Evolutionary conservation across 2,797 vertebrate genomes (phyloP).

Genomic region (Pempheris klunzingeri): DNA sequence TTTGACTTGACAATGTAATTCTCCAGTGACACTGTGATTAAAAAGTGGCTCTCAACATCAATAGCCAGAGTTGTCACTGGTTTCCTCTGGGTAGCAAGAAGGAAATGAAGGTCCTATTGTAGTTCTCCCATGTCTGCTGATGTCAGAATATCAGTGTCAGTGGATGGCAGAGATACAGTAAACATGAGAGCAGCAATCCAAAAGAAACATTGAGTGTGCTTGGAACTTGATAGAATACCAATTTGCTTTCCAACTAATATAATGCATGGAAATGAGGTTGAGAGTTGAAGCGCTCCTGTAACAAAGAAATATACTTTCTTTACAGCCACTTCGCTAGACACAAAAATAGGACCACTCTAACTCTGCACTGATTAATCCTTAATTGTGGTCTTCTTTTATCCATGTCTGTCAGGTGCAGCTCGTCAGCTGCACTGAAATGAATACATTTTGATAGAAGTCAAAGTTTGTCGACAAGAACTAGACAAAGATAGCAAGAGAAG

Average conservation of each 20-base stretch:
- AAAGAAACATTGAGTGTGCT: not conserved
- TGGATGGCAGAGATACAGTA: constrained; percentile 1
- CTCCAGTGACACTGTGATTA: constrained; percentile 33
- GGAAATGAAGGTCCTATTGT: constrained; percentile 3
- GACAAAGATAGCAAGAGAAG: constrained; percentile 19
- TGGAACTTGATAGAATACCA: not conserved
- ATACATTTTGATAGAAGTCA: constrained; percentile 49
- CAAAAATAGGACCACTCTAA: not conserved
- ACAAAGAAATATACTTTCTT: not conserved
- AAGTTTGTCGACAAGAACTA: constrained; percentile 30
- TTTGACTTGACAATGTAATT: constrained; percentile 27
- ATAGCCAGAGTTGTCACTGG: constrained; percentile 5
- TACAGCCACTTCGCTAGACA: constrained; percentile 1
- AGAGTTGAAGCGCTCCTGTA: not conserved
- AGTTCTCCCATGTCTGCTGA: not conserved
- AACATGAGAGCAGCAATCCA: not conserved
- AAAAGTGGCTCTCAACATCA: constrained; percentile 9
- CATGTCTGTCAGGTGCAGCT: constrained; percentile 18
- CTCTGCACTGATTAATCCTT: constrained; percentile 5
- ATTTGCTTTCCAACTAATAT: not conserved
- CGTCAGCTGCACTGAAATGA: constrained; percentile 25
- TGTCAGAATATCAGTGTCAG: constrained; percentile 10
- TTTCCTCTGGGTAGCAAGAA: constrained; percentile 21
- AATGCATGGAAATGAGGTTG: not conserved
- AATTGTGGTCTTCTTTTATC: constrained; percentile 29